These are phyloP conservation scores for Onychomys leucogaster DNA, from an alignment of 2,797 vertebrate species.

Conservation along the genomic window DNA sequence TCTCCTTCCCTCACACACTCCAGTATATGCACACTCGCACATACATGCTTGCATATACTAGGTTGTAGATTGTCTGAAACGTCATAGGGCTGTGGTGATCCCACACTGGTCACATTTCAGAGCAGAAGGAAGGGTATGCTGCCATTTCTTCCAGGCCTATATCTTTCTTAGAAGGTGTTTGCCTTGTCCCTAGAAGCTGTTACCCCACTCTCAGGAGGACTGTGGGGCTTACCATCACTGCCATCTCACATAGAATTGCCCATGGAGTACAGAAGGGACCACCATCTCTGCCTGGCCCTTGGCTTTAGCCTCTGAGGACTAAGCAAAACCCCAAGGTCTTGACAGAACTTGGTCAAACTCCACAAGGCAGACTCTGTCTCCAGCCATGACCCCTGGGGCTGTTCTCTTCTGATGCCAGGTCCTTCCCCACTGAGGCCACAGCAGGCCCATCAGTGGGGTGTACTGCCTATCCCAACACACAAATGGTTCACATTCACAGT, in stretches of 20 bases:
- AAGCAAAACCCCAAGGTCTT: neutral
- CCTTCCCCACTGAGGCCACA: rapidly evolving
- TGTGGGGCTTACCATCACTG: neutral
- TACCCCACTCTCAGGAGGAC: neutral
- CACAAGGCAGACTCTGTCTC: neutral
- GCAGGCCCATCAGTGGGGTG: neutral
- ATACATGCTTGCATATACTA: too few relatives aligned
- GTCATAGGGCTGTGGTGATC: neutral
- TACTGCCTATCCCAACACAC: neutral
- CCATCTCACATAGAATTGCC: neutral
- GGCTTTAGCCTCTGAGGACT: neutral
- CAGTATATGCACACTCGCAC: too few relatives aligned
- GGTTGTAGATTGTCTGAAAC: too few relatives aligned
- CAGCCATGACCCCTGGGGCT: rapidly evolving
- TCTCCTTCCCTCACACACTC: too few relatives aligned
- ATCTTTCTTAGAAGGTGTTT: neutral
- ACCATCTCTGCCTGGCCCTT: too few relatives aligned
- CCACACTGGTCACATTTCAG: neutral
- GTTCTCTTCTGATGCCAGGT: neutral
- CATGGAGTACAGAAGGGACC: rapidly evolving
- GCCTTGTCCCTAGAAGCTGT: neutral
- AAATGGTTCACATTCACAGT: neutral
- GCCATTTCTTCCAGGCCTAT: too few relatives aligned
- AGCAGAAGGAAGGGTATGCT: neutral
- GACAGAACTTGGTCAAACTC: neutral